Conservation (phyloP, 2,113 vertebrate species). For the Cephalopholis sonnerati region DNA sequence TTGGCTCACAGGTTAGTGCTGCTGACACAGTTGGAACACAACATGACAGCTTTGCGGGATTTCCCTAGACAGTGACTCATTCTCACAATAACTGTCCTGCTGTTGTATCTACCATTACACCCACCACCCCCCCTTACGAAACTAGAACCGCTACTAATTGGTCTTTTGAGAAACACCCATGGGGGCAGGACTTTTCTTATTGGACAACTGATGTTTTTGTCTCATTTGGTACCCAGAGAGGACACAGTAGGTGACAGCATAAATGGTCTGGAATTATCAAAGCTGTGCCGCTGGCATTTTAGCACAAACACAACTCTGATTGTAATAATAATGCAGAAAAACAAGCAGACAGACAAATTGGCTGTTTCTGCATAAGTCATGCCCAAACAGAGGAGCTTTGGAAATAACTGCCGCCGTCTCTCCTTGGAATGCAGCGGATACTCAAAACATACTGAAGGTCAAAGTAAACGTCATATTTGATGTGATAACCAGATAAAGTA, state of each 20-base stretch:
- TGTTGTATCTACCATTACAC: constrained; percentile 13
- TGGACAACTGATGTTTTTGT: constrained; percentile 30
- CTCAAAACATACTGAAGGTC: background rate
- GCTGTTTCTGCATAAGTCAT: constrained; percentile 9
- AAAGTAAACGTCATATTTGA: background rate
- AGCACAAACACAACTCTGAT: constrained; percentile 12
- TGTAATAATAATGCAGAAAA: constrained; percentile 19
- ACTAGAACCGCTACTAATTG: constrained; percentile 39
- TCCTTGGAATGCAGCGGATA: background rate
- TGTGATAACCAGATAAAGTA: background rate
- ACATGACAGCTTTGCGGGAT: constrained; percentile 45
- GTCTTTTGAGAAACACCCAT: constrained; percentile 30
- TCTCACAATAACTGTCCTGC: constrained; percentile 42
- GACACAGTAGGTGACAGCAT: background rate
- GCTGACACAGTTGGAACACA: constrained; percentile 46
- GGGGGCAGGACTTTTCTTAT: constrained; percentile 16
- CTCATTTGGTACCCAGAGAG: background rate
- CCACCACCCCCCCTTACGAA: constrained; percentile 14
- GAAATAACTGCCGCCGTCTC: background rate
- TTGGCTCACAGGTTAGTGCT: constrained; percentile 25
- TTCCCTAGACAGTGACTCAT: constrained; percentile 58
- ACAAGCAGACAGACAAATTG: constrained; percentile 5
- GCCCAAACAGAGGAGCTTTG: background rate
- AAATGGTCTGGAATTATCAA: constrained; percentile 12
- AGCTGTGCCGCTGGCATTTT: background rate